Evolutionary conservation across 2,113 vertebrate genomes (phyloP).

Genomic region (Apteryx mantelli): DNA sequence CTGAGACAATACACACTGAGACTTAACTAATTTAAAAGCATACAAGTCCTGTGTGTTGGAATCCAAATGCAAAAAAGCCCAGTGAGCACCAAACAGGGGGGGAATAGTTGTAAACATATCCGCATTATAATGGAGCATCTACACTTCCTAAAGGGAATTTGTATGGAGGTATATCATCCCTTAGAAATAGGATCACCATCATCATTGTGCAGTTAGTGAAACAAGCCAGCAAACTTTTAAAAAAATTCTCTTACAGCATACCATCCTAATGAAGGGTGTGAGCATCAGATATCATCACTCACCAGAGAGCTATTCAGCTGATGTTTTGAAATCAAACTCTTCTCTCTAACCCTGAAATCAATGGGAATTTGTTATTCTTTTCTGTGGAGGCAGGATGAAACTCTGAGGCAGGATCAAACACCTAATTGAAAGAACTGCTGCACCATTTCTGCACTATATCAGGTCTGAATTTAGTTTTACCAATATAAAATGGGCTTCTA

Average conservation of each 20-base stretch:
- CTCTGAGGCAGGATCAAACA: neutral
- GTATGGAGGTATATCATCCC: neutral
- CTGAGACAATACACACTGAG: neutral
- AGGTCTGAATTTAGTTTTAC: conserved; percentile 9
- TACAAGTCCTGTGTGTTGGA: neutral
- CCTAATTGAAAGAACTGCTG: neutral
- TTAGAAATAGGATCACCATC: neutral
- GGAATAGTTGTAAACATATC: conserved; percentile 25
- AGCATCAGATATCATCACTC: neutral
- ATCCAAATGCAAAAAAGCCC: neutral
- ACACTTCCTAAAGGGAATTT: neutral
- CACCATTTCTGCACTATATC: neutral
- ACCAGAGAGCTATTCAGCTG: neutral
- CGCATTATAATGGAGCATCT: neutral
- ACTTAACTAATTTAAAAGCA: neutral
- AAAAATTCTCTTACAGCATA: neutral
- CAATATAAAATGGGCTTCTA: neutral
- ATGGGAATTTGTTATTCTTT: conserved; percentile 1
- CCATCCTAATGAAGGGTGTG: neutral
- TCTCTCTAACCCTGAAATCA: neutral
- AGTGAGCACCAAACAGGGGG: neutral
- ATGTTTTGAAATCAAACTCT: conserved; percentile 2
- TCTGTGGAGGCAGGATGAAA: neutral
- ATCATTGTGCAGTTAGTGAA: neutral
- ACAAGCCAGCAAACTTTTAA: neutral